Conservation (phyloP, 37 sponge, comb jelly and placozoan species). For the Aplysina aerophoba region DNA sequence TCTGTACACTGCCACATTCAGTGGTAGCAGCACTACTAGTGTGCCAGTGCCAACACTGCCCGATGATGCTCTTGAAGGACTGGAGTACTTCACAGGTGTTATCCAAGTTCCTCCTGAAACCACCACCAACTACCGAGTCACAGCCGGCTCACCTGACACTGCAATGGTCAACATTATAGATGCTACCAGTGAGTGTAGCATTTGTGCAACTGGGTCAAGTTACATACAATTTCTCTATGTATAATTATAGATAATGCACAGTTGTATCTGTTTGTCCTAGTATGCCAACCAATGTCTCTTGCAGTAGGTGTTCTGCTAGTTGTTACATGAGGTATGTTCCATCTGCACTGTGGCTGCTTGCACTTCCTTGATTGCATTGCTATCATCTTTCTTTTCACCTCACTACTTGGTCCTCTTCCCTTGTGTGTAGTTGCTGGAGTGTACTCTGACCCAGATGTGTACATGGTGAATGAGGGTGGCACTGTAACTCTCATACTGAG, state of each 20-base stretch:
- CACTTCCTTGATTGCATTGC: no score
- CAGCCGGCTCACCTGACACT: not conserved
- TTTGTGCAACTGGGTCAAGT: not conserved
- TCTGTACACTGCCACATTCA: conserved; percentile 13
- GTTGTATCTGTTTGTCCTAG: no score
- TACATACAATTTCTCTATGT: no score
- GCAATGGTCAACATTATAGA: conserved; percentile 1
- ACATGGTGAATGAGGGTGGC: not conserved
- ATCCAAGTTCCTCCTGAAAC: not conserved
- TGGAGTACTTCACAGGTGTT: conserved; percentile 1
- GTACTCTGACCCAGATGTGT: conserved; percentile 19
- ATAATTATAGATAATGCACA: no score
- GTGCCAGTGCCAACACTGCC: not conserved
- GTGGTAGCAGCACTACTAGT: not conserved
- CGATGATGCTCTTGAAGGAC: conserved; percentile 9
- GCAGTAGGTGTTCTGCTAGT: no score
- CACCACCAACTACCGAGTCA: not conserved
- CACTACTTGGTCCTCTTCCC: not conserved
- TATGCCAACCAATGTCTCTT: no score
- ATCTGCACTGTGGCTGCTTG: no score
- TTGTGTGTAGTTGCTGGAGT: not conserved
- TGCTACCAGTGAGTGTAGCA: conserved; percentile 9
- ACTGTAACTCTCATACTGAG: not conserved
- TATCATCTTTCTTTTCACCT: no score
- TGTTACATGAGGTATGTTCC: no score